Evolutionary conservation across 2,113 vertebrate genomes (phyloP).

Genomic region (Ammospiza caudacuta): DNA sequence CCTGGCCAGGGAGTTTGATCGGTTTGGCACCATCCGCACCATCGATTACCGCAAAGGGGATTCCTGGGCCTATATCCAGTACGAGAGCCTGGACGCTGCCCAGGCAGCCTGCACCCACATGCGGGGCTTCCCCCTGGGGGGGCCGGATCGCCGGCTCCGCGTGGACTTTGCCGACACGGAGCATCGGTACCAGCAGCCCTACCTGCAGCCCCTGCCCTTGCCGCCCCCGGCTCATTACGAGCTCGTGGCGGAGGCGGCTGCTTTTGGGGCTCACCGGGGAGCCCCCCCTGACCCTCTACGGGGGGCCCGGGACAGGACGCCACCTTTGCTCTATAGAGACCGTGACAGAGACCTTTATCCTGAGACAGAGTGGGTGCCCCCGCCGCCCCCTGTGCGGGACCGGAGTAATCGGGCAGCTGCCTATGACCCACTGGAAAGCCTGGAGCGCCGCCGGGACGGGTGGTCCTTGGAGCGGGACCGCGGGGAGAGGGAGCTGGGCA

Average conservation of each 20-base stretch:
- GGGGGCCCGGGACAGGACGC: conserved; percentile 90
- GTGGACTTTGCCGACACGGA: conserved; percentile 97
- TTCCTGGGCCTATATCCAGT: conserved; percentile 98
- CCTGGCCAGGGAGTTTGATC: conserved; percentile 94
- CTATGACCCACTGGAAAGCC: conserved; percentile 90
- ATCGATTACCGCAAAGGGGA: conserved; percentile 98
- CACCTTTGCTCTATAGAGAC: conserved; percentile 90
- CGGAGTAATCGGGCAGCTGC: conserved; percentile 79
- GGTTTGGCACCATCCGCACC: conserved; percentile 96
- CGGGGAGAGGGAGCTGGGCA: conserved; percentile 81
- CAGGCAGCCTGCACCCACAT: conserved; percentile 96
- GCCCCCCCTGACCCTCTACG: conserved; percentile 86
- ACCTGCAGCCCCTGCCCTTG: conserved; percentile 90
- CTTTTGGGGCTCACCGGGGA: conserved; percentile 88
- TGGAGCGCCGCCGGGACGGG: conserved; percentile 91
- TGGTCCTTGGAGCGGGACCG: conserved; percentile 94
- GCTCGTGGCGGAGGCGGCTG: conserved; percentile 85
- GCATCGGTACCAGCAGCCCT: conserved; percentile 94
- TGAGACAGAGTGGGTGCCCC: conserved; percentile 87
- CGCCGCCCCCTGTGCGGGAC: conserved; percentile 88
- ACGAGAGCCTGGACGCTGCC: conserved; percentile 95
- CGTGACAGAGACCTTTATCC: conserved; percentile 92
- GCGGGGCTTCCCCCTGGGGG: conserved; percentile 94
- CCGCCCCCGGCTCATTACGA: conserved; percentile 86
- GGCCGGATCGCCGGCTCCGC: conserved; percentile 89